Evolutionary conservation across 2,888 invertebrate species (phyloP), one percentile per base, ranked within the genome.

Genomic region (Petrolisthes manimaculis): DNA sequence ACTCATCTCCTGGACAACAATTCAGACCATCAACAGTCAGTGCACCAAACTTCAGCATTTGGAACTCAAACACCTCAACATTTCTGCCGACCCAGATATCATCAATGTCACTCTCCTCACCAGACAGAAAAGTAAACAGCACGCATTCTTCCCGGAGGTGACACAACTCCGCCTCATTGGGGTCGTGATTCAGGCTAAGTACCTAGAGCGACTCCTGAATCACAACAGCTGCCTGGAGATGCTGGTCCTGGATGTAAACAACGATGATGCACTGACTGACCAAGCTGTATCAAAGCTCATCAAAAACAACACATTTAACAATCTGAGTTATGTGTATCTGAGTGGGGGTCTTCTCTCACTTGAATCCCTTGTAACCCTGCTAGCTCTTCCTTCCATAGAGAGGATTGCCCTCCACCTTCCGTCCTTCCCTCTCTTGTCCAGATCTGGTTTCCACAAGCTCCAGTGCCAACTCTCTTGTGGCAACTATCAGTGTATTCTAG

Each of bases 11-110:
- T 86, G 86, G 86, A 18, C 55, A 12, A 86, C 86, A 18, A n/a
- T 81, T 0, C 53, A 54, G n/a, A 54, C 71, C 1, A 55, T 86
- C 5, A 69, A 71, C 14, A 56, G 5, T n/a, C 37, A 74, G 9
- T 80, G 81, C 51, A 55, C 55, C 0, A 24, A 56, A 18, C 74
- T 86, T 51, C 69, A 86, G 81, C 54, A 81, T 0, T 71, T 86
- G 3, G 86, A 86, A 14, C 21, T 86, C 14, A 81, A 81, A 55
- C 75, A 86, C 56, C 24, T 86, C 6, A 86, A 79, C 71, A 81
- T 86, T 51, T 14, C 51, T 9, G 51, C 54, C 12, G 53, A 69
- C 12, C 51, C 86, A 2, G 75, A 56, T 8, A 55, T 55, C 21
- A 6, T 18, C 51, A n/a, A 12, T 5, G 5, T 18, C 51, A n/a